Evolutionary conservation across 2,113 vertebrate species (phyloP).

Genomic region (Nycticorax nycticorax): DNA sequence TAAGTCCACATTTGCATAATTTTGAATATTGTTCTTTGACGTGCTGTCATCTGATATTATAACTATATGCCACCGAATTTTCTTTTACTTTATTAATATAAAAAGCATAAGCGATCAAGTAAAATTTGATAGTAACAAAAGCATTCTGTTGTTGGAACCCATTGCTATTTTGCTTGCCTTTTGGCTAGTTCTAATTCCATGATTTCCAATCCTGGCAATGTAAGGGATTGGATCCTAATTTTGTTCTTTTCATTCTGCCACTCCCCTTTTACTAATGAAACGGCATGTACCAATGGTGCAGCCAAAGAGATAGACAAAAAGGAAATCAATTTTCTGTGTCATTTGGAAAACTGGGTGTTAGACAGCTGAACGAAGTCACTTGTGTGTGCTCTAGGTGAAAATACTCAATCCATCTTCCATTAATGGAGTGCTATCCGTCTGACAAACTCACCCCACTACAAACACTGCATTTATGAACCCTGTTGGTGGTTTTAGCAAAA

Average conservation of each 20-base stretch:
- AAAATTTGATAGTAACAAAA: background rate
- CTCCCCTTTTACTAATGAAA: background rate
- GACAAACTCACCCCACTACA: background rate
- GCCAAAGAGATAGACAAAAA: background rate
- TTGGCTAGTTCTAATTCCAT: background rate
- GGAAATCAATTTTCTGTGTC: background rate
- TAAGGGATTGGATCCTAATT: background rate
- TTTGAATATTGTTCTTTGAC: background rate
- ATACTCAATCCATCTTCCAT: background rate
- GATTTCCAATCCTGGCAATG: background rate
- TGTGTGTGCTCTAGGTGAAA: background rate
- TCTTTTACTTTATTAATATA: background rate
- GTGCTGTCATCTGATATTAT: background rate
- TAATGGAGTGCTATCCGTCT: background rate
- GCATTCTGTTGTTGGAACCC: background rate
- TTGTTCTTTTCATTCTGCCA: background rate
- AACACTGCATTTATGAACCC: background rate
- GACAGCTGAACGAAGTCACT: background rate
- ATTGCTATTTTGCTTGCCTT: background rate
- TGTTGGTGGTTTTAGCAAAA: background rate
- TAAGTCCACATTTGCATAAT: background rate
- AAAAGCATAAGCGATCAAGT: background rate
- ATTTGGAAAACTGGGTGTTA: background rate
- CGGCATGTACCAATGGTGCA: background rate
- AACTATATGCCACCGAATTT: background rate